Conservation (phyloP, 2,888 invertebrate species). For the Philonicus albiceps region DNA sequence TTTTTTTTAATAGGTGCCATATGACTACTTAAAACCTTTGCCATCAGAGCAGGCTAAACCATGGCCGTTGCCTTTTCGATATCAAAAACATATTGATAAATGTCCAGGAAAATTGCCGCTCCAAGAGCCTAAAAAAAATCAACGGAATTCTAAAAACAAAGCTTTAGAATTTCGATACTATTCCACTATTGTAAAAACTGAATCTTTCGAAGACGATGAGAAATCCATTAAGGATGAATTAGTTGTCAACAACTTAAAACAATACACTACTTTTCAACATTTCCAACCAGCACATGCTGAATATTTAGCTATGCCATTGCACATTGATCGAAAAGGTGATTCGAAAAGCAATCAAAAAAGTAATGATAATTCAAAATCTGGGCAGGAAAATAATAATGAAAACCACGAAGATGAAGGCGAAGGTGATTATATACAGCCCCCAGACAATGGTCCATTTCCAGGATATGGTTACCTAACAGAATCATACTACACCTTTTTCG, state of each 20-base stretch:
- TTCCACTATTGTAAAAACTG: background rate
- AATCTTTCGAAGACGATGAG: slow-evolving; percentile 39
- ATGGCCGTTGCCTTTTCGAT: slow-evolving; percentile 72
- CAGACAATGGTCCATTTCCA: background rate
- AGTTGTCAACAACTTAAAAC: slow-evolving; percentile 53
- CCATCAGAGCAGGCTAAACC: slow-evolving; percentile 71
- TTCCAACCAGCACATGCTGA: slow-evolving; percentile 53
- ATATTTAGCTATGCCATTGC: slow-evolving; percentile 53
- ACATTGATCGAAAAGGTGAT: slow-evolving; percentile 52
- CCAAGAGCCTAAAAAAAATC: slow-evolving; percentile 15
- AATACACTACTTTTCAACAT: slow-evolving; percentile 54
- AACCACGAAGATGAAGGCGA: slow-evolving; percentile 32
- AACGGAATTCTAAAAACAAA: background rate
- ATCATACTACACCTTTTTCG: slow-evolving; percentile 32
- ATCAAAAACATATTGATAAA: slow-evolving; percentile 56
- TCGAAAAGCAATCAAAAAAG: slow-evolving; percentile 44
- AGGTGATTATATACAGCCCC: background rate
- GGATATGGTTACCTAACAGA: slow-evolving; percentile 34
- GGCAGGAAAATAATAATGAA: background rate
- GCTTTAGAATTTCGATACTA: background rate
- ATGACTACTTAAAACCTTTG: slow-evolving; percentile 72
- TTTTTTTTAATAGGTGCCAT: slow-evolving; percentile 64
- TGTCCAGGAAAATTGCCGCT: slow-evolving; percentile 32
- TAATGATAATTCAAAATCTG: slow-evolving; percentile 25
- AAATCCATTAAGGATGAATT: slow-evolving; percentile 8